Evolutionary conservation across 1,140 invertebrate genomes (phyloP), one percentile per base, ranked within the genome.

Genomic region (Chrysoperla carnea): DNA sequence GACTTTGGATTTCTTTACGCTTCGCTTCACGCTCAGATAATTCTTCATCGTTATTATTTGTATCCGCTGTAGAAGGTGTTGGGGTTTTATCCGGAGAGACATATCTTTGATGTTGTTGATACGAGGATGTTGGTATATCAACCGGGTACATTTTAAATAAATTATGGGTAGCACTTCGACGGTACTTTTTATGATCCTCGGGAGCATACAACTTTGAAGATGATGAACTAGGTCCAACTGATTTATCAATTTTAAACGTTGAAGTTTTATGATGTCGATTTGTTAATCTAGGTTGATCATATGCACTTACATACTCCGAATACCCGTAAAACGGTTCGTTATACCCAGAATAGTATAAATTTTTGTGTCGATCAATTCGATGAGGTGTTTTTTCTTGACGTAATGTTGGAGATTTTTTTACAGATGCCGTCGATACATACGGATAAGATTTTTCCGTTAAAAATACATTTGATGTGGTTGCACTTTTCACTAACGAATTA

Each of bases 1-100:
- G 60, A 46, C 75, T 75, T 56, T 82, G 78, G 8, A 88, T 84
- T 53, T 88, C 83, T 48, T 84, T 84, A 4, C 83, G 69, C 48
- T 76, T 75, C 11, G 75, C 76, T 55, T 81, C 79, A 14, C 83
- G 66, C 44, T 84, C 81, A 42, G 66, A 66, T 7, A 80, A 61
- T 6, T 68, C 63, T 23, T 23, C 17, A 23, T n/a, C n/a, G n/a
- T 23, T 23, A 23, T 23, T 23, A 23, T 23, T 23, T 5, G 17
- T 3, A 43, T 56, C 52, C 1, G 66, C 66, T 52, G 73, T 68
- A 27, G 63, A 62, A 6, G 66, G 64, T 0, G 66, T 66, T 1
- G 68, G 66, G 42, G 66, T 68, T 28, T 65, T 62, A 33, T 33
- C 31, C 4, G 8, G 31, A 2, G 31, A 33, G 2, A 9, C n/a